A percentile compares a stretch with the other conserved stretches of the same genome.
Evolutionary conservation across 2,888 invertebrate species (phyloP).

Genomic region (Proisotoma minuta): DNA sequence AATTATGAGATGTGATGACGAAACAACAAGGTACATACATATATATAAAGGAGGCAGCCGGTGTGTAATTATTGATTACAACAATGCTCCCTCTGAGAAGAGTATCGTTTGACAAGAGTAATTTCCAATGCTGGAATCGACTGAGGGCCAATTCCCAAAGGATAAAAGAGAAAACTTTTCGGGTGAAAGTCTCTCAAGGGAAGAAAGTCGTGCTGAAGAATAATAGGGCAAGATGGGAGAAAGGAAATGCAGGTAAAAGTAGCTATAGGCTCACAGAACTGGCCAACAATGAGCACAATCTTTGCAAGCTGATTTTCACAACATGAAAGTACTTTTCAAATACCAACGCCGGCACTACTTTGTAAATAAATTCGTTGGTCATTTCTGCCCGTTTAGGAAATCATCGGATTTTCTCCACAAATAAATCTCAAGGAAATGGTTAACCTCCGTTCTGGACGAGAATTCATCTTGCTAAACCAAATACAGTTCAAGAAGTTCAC

Average conservation of each 20-base stretch:
- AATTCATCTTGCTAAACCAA: too few species aligned
- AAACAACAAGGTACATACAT: too few species aligned
- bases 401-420: neutral
- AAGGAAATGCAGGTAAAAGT: too few species aligned
- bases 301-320: neutral
- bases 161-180: slow-evolving; percentile 1
- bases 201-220: neutral
- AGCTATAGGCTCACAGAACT: neutral
- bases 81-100: too few species aligned
- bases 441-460: too few species aligned
- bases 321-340: neutral
- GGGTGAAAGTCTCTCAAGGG: neutral
- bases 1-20: too few species aligned
- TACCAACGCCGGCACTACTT: neutral
- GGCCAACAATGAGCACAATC: neutral
- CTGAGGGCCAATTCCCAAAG: neutral
- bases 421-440: neutral
- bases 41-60: too few species aligned
- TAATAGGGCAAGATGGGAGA: neutral
- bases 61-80: too few species aligned
- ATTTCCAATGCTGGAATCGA: neutral
- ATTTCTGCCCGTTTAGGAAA: neutral
- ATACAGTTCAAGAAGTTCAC: too few species aligned
- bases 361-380: neutral
- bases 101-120: neutral